These are phyloP conservation scores for Nasua narica DNA, from an alignment of 2,797 vertebrate genomes.

Conservation along the genomic window DNA sequence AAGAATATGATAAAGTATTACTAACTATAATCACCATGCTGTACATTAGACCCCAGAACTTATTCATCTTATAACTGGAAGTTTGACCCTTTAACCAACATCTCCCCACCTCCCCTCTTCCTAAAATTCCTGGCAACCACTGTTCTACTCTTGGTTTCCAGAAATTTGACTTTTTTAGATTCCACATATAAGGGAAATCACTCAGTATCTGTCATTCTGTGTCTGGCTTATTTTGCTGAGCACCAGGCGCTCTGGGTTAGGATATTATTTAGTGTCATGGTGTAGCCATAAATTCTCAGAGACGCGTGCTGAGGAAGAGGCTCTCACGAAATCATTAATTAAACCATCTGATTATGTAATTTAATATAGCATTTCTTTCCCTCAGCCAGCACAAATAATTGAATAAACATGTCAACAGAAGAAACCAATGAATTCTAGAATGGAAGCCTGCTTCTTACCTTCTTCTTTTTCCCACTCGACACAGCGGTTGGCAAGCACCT, in stretches of 20 bases:
- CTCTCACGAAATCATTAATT: neutral
- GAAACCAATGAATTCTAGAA: neutral
- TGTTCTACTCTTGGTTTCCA: neutral
- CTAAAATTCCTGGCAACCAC: neutral
- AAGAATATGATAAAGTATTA: neutral
- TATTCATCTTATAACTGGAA: neutral
- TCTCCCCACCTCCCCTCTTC: neutral
- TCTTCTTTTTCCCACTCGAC: constrained; percentile 99
- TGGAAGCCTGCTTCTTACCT: constrained; percentile 83
- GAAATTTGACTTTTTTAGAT: neutral
- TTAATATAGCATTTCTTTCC: neutral
- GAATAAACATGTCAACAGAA: neutral
- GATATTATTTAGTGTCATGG: neutral
- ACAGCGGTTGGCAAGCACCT: constrained; percentile 97
- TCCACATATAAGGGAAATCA: neutral
- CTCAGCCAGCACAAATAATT: neutral
- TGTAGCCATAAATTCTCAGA: neutral
- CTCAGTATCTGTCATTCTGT: neutral
- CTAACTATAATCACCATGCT: neutral
- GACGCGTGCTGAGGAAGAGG: neutral
- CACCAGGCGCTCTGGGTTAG: neutral
- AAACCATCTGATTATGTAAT: neutral
- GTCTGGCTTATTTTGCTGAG: neutral
- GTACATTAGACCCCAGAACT: neutral
- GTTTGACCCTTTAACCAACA: neutral